Conservation (phyloP, 1,140 invertebrate genomes). For the Ctenoplectra terminalis region DNA sequence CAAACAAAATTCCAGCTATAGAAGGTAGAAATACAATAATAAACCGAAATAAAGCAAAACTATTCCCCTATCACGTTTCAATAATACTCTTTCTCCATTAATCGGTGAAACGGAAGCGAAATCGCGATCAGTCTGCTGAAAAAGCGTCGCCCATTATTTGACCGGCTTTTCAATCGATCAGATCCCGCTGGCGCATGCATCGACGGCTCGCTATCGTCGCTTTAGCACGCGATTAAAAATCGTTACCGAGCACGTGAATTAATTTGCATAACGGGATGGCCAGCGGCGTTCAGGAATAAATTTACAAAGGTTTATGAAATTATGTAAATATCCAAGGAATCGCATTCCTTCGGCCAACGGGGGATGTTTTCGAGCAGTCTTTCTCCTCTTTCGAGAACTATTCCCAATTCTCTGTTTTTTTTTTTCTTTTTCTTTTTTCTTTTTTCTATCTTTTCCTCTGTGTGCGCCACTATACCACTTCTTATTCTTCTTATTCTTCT, state of each 20-base stretch:
- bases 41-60: not conserved
- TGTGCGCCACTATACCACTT: not conserved
- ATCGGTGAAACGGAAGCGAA: not conserved
- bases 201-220: constrained; percentile 18
- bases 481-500: not conserved
- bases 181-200: not conserved
- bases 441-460: not conserved
- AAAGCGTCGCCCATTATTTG: constrained; percentile 12
- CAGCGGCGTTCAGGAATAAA: constrained; percentile 49
- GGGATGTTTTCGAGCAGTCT: not conserved
- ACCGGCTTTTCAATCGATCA: constrained; percentile 29
- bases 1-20: too few relatives aligned
- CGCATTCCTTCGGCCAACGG: not conserved
- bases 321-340: constrained; percentile 47
- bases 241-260: constrained; percentile 14
- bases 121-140: not conserved
- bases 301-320: constrained; percentile 58
- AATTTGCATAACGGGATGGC: constrained; percentile 52
- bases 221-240: constrained; percentile 58
- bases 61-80: not conserved
- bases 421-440: not conserved
- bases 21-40: not conserved
- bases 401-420: not conserved
- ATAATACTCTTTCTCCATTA: not conserved
- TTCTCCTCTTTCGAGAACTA: not conserved